Conservation (phyloP, 2,888 invertebrate genomes). For the Aspidiotus destructor region DNA sequence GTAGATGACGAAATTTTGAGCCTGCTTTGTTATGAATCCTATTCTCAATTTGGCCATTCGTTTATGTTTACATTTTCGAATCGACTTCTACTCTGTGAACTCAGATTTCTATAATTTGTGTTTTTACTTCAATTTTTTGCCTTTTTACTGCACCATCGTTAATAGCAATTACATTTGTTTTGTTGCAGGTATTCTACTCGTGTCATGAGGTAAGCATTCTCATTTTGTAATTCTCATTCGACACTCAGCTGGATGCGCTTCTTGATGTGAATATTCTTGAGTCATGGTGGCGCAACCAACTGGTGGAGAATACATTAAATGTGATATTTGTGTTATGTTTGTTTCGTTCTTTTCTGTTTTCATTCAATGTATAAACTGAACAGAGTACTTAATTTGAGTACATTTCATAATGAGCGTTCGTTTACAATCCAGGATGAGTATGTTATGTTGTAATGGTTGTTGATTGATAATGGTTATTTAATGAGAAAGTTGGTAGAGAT, state of each 20-base stretch:
- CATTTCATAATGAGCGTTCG: constrained; percentile 26
- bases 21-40: too few relatives aligned
- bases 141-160: not conserved
- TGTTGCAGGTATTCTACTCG: constrained; percentile 25
- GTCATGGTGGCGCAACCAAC: not conserved
- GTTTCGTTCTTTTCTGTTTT: not conserved
- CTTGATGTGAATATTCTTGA: not conserved
- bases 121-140: not conserved
- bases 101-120: not conserved
- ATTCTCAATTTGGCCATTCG: too few relatives aligned
- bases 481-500: constrained; percentile 30
- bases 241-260: not conserved
- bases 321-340: not conserved
- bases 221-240: not conserved
- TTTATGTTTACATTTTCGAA: too few relatives aligned
- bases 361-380: not conserved
- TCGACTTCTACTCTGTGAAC: too few relatives aligned
- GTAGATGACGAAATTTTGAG: too few relatives aligned
- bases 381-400: constrained; percentile 8
- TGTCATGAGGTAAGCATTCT: constrained; percentile 19
- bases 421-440: constrained; percentile 32
- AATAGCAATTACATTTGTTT: not conserved
- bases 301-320: not conserved
- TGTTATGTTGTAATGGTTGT: constrained; percentile 30
- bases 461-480: constrained; percentile 24